Evolutionary conservation across 2,888 invertebrate species (phyloP).

Genomic region (Thyatira batis): DNA sequence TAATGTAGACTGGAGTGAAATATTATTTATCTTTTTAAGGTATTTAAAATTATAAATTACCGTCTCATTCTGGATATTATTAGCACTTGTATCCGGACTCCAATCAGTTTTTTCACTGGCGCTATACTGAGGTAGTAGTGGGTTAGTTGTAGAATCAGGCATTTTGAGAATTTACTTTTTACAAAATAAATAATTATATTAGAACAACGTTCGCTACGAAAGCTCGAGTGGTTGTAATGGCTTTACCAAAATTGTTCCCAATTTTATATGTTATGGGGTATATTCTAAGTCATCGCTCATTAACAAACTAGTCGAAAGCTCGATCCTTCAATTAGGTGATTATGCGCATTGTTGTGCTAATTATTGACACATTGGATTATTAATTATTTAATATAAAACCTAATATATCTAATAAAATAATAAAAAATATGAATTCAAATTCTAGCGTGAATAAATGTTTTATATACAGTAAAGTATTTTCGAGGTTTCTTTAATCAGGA

Average conservation of each 20-base stretch:
- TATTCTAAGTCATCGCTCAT: conserved; percentile 31
- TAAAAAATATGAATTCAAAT: no score
- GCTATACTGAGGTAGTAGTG: conserved; percentile 15
- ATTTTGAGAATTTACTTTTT: conserved; percentile 15
- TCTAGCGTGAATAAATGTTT: no score
- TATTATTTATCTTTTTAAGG: no score
- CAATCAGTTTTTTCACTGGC: conserved; percentile 37
- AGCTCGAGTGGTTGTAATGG: conserved; percentile 40
- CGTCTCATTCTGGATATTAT: conserved; percentile 27
- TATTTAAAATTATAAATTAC: conserved; percentile 40
- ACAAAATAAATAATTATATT: not conserved
- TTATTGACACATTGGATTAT: conserved; percentile 10
- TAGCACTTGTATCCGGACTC: conserved; percentile 26
- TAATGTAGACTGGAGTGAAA: not conserved
- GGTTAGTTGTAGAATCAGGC: conserved; percentile 24
- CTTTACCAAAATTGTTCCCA: conserved; percentile 31
- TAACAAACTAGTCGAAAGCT: conserved; percentile 36
- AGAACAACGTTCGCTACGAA: conserved; percentile 38
- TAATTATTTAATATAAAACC: not conserved
- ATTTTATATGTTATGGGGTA: conserved; percentile 50
- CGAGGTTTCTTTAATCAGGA: no score
- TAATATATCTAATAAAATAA: not conserved
- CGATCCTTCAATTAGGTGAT: conserved; percentile 29
- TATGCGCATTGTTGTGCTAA: conserved; percentile 23
- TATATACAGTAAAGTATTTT: no score